These are phyloP conservation scores for Palythoa caribaeorum DNA, from an alignment of 92 coral and sea anemone genomes.

Conservation along the genomic window DNA sequence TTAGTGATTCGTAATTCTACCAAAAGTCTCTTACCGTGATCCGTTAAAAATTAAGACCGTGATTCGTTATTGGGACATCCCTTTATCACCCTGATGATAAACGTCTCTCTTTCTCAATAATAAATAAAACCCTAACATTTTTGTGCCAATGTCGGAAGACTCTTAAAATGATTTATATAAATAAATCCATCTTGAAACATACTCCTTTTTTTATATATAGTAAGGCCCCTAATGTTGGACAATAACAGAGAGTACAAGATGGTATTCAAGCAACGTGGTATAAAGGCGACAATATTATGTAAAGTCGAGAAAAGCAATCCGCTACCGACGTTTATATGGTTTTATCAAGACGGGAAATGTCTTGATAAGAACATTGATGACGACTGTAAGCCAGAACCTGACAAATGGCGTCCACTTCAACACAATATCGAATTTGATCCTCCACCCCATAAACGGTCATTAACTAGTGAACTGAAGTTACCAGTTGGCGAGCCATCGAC, in stretches of 20 bases:
- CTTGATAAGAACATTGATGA: not conserved
- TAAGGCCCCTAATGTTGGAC: not conserved
- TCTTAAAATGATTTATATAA: not conserved
- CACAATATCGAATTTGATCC: not conserved
- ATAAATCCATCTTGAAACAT: not conserved
- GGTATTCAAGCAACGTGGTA: constrained; percentile 1
- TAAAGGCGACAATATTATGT: constrained; percentile 18
- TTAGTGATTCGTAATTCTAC: too few relatives aligned
- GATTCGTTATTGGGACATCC: too few relatives aligned
- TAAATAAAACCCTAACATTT: too few relatives aligned
- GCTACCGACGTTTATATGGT: constrained; percentile 57
- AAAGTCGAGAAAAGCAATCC: constrained; percentile 21
- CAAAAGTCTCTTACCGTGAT: too few relatives aligned
- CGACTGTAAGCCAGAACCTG: constrained; percentile 36
- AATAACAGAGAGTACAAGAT: not conserved
- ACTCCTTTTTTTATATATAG: not conserved
- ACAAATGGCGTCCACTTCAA: constrained; percentile 37
- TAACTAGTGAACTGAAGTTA: not conserved
- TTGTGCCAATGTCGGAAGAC: too few relatives aligned
- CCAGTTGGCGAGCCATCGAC: not conserved
- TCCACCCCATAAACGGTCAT: not conserved
- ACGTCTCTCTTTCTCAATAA: too few relatives aligned
- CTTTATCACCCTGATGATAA: too few relatives aligned
- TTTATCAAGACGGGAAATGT: constrained; percentile 38
- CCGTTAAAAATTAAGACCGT: too few relatives aligned